Base-by-base conservation (phyloP, 2,797 vertebrate genomes). In the Oryzias dopingdopingensis region DNA sequence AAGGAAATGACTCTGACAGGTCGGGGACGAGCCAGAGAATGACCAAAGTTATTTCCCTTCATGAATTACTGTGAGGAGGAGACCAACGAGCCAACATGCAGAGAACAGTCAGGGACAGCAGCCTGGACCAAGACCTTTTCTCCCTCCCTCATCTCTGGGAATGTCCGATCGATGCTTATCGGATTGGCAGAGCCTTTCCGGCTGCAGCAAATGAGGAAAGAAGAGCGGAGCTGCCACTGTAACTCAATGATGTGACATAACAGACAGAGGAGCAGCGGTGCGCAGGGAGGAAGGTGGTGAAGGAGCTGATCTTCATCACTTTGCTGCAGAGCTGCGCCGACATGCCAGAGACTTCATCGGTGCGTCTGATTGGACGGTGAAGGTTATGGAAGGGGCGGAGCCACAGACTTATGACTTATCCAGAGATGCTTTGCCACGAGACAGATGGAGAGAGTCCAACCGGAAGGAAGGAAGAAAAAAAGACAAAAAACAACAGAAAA, bases 161-260 rank as follows among this genome's bases (percentile, higher is more conserved):
- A 68, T 72, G 69, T 77, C 53, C 3, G 49, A 75, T 84, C 76
- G n/a, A 82, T 82, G 65, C 14, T 61, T 58, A 81, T 73, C 63
- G 47, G 53, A 76, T 77, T 22, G 63, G 60, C 41, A 23, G 60
- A 57, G 53, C 50, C 1, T 43, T 72, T 69, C 55, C 59, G 37
- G 32, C 17, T 16, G 68, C 42, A 24, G 61, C 50, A 24, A 32
- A 64, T 16, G 59, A 63, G 61, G 16, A 56, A 59, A 58, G 52
- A 55, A 67, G 62, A 56, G 72, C 54, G 14, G 53, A 15, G 1
- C 53, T 52, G 79, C 75, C 83, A 66, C 72, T 69, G 72, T 66
- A 72, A 71, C 65, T 70, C 65, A 72, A 73, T 66, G 59, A 76
- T 7, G 24, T 5, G 1, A 55, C 26, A 23, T 55, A 72, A 81